Evolutionary conservation across 2,113 vertebrate genomes (phyloP).

Genomic region (Bambusicola thoracicus): DNA sequence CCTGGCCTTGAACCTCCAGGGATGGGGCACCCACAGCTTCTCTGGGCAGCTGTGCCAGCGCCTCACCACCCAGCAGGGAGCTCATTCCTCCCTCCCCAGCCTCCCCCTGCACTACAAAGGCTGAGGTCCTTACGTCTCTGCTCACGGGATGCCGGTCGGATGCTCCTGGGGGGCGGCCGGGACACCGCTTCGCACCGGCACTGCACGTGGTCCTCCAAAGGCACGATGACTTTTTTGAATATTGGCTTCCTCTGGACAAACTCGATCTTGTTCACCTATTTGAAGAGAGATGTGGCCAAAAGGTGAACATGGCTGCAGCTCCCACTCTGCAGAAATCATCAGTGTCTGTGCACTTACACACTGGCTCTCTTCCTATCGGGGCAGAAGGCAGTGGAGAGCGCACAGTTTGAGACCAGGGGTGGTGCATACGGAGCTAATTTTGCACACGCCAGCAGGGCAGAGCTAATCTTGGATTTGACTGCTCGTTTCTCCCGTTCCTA

Average conservation of each 20-base stretch:
- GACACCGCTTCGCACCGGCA: conserved; percentile 83
- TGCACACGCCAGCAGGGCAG: neutral
- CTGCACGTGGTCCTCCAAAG: conserved; percentile 90
- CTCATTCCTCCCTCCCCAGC: neutral
- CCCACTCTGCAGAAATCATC: neutral
- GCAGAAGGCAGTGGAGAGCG: neutral
- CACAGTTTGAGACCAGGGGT: neutral
- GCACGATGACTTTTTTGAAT: conserved; percentile 86
- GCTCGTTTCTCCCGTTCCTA: neutral
- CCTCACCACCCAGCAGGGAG: neutral
- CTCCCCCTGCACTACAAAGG: neutral
- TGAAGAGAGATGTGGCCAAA: neutral
- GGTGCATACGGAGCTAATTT: neutral
- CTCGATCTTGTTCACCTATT: conserved; percentile 91
- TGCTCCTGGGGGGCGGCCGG: conserved; percentile 28
- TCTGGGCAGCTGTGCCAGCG: no score
- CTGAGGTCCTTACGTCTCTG: conserved; percentile 70
- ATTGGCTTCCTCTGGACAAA: conserved; percentile 78
- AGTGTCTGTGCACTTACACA: neutral
- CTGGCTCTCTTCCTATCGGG: neutral
- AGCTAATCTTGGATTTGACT: neutral
- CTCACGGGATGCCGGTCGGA: conserved; percentile 48
- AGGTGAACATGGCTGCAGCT: neutral
- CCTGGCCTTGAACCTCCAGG: no score
- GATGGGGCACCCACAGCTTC: no score